Base-by-base conservation (phyloP, 2,888 invertebrate genomes). In the Arrhopalites spinosus region DNA sequence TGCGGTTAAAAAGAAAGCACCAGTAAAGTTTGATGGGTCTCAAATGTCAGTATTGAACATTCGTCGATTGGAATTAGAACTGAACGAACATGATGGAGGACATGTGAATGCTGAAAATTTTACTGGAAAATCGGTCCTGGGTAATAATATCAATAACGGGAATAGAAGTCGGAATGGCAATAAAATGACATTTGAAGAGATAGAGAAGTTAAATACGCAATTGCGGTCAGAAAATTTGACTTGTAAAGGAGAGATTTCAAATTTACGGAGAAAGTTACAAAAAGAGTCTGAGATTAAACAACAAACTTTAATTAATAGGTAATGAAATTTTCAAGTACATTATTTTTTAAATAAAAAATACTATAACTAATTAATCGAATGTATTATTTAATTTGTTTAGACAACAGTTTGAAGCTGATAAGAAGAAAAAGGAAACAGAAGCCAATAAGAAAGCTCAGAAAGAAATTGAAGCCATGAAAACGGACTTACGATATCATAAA, bases 191-290 rank as follows among this genome's bases (percentile, higher is more conserved):
- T n/a, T n/a, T 36, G 36, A 36, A 36, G 68, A 74, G 25, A 20
- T 74, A 17, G 68, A 68, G n/a, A 59, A 30, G 25, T 29, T 45
- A 56, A 74, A 74, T 61, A 23, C 53, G n/a, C 29, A 61, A 59
- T 29, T 74, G 11, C 59, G 43, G n/a, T 25, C 5, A n/a, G 56
- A 74, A 25, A 59, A 45, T 29, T 59, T 68, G 20, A 45, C 68
- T 29, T 43, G 27, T 25, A 68, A 47, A 56, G 74, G 74, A 1
- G 74, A 74, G 68, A 68, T 59, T 23, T 17, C 74, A 20, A 74
- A 56, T 59, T 68, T 74, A 36, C 68, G 74, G n/a, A 68, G 69
- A 56, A 20, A 50, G 11, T 36, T 74, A 20, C 36, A 74, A n/a
- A 23, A 59, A 45, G 27, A 74, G 15, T 17, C 25, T 17, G 47